Conservation (phyloP, 2,888 invertebrate species). For the Spilarctia lutea region DNA sequence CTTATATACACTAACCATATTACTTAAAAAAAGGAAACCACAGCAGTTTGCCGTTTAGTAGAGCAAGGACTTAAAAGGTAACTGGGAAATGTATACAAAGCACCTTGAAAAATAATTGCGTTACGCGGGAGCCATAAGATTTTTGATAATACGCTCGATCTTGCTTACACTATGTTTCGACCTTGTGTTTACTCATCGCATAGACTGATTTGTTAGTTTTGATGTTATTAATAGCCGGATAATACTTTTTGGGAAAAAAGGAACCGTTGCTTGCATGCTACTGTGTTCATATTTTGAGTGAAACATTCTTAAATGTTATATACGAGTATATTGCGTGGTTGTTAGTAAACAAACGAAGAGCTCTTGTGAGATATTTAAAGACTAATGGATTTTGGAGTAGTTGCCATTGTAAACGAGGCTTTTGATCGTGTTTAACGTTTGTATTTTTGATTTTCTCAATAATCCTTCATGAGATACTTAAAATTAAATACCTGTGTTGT, state of each 20-base stretch:
- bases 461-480: neutral
- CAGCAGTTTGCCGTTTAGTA: constrained; percentile 4
- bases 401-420: constrained; percentile 31
- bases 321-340: constrained; percentile 32
- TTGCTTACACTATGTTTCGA: neutral
- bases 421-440: constrained; percentile 40
- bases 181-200: neutral
- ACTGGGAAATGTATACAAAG: constrained; percentile 1
- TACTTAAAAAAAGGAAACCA: constrained; percentile 11
- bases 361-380: constrained; percentile 38
- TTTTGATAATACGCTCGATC: neutral
- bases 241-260: neutral
- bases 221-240: neutral
- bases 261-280: neutral
- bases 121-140: neutral
- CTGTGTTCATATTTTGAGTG: neutral
- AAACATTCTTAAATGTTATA: constrained; percentile 26
- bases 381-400: constrained; percentile 47
- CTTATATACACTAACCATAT: constrained; percentile 11
- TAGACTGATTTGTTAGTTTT: neutral
- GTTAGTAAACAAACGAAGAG: constrained; percentile 35
- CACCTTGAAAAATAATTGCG: neutral
- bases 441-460: constrained; percentile 35
- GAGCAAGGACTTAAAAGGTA: constrained; percentile 8
- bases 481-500: constrained; percentile 14